Evolutionary conservation across 2,888 invertebrate species (phyloP), one percentile per base, ranked within the genome.

Genomic region (Pandemis cinnamomeana): DNA sequence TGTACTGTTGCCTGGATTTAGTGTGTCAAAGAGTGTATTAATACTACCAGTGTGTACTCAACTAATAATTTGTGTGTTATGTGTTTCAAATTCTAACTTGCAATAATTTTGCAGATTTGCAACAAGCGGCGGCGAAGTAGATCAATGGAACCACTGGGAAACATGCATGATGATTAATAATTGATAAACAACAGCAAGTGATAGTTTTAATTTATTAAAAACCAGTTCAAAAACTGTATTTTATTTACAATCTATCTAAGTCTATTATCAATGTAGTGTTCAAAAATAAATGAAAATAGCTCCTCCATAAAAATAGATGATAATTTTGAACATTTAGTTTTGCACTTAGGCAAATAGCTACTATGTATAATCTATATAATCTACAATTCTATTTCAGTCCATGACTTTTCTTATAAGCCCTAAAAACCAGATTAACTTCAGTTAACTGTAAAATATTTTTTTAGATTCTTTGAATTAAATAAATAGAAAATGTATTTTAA

Each of bases 71-170:
- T n/a, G 5, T 42, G 4, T 46, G 13, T 6, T n/a, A n/a, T 46
- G 44, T n/a, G 15, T n/a, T 20, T 6, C 2, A 0, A 5, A 36
- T 69, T 53, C 7, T 53, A 55, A 55, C 36, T 20, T 27, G 15
- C 10, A 53, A 67, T 53, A 7, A 62, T 13, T 64, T 75, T 75
- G 10, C 91, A 92, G 92, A 86, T 83, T 79, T 83, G 58, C 81
- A 90, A 80, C 80, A 86, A 76, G 81, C 84, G 71, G 84, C 82
- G 72, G 80, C 85, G 20, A 85, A 90, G 80, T 86, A 85, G 82
- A 78, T 79, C 55, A 75, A 81, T 78, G 79, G 78, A 82, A 79
- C 79, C 80, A 75, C 80, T 82, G 77, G 81, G 77, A 84, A 86
- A 80, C 82, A 86, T 86, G 84, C 84, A 84, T 83, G 83, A 83